Conservation (phyloP, 2,888 invertebrate genomes). For the Linyphia triangularis region DNA sequence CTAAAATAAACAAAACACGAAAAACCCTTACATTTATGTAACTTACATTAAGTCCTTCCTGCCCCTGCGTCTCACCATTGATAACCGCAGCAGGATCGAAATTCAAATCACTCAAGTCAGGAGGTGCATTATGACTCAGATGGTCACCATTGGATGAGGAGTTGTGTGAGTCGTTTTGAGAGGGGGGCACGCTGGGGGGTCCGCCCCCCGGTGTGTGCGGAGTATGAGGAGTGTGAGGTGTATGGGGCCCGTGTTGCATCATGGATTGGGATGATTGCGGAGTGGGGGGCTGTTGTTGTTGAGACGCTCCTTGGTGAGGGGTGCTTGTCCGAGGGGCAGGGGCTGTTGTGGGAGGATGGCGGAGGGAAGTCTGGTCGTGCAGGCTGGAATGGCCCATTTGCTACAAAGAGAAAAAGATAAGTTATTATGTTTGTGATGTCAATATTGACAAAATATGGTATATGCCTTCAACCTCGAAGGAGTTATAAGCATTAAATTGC, state of each 20-base stretch:
- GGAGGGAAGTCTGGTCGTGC: conserved; percentile 61
- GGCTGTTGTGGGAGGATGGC: conserved; percentile 40
- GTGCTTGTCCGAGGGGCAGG: conserved; percentile 64
- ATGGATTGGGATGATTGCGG: conserved; percentile 57
- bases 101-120: conserved; percentile 85
- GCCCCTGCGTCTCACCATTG: conserved; percentile 90
- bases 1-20: too few species aligned
- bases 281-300: conserved; percentile 50
- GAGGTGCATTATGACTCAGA: conserved; percentile 39
- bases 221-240: conserved; percentile 84
- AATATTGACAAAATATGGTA: too few species aligned
- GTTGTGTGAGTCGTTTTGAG: conserved; percentile 79
- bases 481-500: neutral
- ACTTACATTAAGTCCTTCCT: conserved; percentile 94
- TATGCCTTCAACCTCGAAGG: too few species aligned
- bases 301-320: conserved; percentile 58
- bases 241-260: conserved; percentile 83
- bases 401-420: too few species aligned
- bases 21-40: neutral
- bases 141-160: conserved; percentile 60
- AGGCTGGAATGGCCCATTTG: conserved; percentile 74
- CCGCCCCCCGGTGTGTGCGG: conserved; percentile 84
- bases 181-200: conserved; percentile 76
- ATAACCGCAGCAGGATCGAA: conserved; percentile 96
- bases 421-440: too few species aligned